phyloP scores from a whole-genome alignment of 2,797 vertebrate genomes.

The Paramormyrops hopkinsi region DNA sequence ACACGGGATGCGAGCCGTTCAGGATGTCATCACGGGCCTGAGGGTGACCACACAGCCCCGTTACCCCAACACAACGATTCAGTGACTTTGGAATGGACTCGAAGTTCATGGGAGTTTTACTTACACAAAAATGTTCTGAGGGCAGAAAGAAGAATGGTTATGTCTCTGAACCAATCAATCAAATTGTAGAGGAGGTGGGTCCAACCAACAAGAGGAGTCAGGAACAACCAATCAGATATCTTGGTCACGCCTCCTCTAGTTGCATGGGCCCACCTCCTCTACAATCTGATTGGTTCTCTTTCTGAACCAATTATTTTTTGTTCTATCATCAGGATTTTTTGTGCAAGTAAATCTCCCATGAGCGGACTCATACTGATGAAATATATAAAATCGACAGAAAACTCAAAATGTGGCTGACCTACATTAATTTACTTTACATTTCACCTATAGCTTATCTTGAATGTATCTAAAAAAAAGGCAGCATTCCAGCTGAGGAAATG shows the following conservation, averaged over 20 bases:
- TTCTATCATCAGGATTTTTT: background rate
- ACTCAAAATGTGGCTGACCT: background rate
- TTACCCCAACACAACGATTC: background rate
- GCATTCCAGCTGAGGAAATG: background rate
- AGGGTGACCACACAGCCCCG: constrained; percentile 30
- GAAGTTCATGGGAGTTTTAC: background rate
- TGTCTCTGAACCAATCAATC: background rate
- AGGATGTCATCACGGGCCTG: constrained; percentile 97
- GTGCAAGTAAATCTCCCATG: background rate
- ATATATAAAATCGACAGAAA: background rate
- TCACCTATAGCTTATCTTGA: background rate
- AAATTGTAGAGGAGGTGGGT: background rate
- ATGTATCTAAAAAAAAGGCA: background rate
- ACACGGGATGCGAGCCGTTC: constrained; percentile 95
- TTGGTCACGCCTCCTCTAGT: background rate
- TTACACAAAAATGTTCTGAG: background rate
- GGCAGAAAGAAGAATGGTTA: background rate
- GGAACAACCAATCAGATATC: background rate
- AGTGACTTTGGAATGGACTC: background rate
- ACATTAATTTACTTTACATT: background rate
- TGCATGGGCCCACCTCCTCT: background rate
- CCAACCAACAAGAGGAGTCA: background rate
- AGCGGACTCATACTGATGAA: background rate
- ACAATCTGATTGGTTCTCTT: background rate
- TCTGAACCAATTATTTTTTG: background rate